These are phyloP conservation scores for Cichladusa arquata DNA, from an alignment of 2,113 vertebrate species.

Conservation along the genomic window DNA sequence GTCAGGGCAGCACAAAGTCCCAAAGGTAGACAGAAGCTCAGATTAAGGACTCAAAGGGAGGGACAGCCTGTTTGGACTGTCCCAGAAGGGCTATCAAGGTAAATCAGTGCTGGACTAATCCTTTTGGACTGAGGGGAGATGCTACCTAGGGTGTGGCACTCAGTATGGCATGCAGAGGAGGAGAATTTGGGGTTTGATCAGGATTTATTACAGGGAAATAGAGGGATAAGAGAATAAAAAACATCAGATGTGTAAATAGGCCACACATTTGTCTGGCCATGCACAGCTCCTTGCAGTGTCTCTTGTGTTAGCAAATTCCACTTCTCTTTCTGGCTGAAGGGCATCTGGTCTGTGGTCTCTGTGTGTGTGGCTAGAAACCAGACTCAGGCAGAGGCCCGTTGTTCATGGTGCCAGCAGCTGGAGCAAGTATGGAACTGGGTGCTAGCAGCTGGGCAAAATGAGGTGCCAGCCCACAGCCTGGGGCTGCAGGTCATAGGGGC, in stretches of 20 bases:
- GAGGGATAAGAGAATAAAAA: not conserved
- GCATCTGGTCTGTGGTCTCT: not conserved
- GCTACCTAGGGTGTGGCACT: not conserved
- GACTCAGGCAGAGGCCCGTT: not conserved
- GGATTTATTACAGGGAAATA: not conserved
- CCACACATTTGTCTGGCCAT: not conserved
- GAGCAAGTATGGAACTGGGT: fast-evolving
- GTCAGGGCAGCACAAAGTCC: not conserved
- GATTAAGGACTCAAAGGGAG: not conserved
- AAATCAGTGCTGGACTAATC: not conserved
- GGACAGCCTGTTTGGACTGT: not conserved
- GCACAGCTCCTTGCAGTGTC: not conserved
- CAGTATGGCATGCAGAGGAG: not conserved
- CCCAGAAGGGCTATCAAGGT: fast-evolving
- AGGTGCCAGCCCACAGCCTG: not conserved
- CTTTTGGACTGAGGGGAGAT: not conserved
- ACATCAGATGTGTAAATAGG: not conserved
- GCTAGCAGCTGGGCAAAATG: not conserved
- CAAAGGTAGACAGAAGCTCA: not conserved
- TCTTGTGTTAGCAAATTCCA: not conserved
- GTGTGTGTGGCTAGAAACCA: not conserved
- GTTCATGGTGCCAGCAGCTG: fast-evolving
- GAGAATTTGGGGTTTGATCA: not conserved
- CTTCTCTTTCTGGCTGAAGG: not conserved
- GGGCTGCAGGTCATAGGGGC: not conserved